Evolutionary conservation across 1,140 invertebrate genomes (phyloP).

Genomic region (Atta colombica): DNA sequence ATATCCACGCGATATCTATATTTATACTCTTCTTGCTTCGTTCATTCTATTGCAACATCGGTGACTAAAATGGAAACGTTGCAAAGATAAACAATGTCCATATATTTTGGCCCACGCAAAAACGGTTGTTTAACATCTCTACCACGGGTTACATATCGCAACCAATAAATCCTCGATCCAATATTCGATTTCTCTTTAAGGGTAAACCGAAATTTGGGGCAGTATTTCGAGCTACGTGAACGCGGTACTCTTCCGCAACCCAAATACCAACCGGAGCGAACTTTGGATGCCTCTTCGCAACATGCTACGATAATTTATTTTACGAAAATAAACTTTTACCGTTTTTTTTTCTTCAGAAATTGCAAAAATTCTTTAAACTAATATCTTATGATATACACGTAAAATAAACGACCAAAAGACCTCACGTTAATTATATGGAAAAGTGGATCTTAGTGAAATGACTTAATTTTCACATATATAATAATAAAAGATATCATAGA

Average conservation of each 20-base stretch:
- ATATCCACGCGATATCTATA: not conserved
- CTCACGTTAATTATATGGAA: too few species aligned
- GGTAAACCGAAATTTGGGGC: conserved; percentile 41
- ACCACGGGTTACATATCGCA: conserved; percentile 1
- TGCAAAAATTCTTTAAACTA: not conserved
- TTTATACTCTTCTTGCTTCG: not conserved
- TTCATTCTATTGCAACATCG: conserved; percentile 22
- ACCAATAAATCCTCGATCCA: conserved; percentile 34
- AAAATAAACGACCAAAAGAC: too few species aligned
- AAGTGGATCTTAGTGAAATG: too few species aligned
- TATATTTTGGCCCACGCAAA: conserved; percentile 25
- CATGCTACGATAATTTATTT: conserved; percentile 27
- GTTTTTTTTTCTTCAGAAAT: not conserved
- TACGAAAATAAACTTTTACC: not conserved
- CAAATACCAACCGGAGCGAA: conserved; percentile 62
- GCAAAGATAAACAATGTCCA: conserved; percentile 29
- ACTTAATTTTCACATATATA: too few species aligned
- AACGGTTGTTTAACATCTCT: conserved; percentile 32
- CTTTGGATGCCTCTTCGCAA: conserved; percentile 46
- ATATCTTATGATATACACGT: not conserved
- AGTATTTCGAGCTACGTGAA: conserved; percentile 15
- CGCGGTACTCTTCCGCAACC: not conserved
- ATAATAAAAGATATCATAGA: too few species aligned
- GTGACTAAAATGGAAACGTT: conserved; percentile 18
- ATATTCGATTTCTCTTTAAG: conserved; percentile 41